A percentile compares a stretch with the other conserved stretches of the same genome.
phyloP scores from a whole-genome alignment of 2,797 vertebrate genomes.

The Liasis olivaceus region DNA sequence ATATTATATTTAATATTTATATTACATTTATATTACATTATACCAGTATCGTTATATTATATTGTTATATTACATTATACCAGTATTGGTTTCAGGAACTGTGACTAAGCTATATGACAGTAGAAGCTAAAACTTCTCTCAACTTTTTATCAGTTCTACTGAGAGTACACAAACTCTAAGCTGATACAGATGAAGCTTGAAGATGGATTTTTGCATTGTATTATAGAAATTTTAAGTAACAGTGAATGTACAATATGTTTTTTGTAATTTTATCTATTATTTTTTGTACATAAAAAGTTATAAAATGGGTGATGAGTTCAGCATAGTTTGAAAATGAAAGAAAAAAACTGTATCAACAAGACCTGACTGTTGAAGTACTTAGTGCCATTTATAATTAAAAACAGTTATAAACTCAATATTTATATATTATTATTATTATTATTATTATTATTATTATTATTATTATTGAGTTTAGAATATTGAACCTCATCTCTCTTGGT shows the following conservation, averaged over 20 bases:
- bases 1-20: too few species aligned
- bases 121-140: too few species aligned
- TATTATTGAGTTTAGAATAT: neutral
- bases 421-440: too few species aligned
- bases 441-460: too few species aligned
- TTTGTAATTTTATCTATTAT: neutral
- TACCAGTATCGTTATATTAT: too few species aligned
- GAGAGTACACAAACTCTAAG: too few species aligned
- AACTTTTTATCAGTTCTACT: too few species aligned
- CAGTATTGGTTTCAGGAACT: too few species aligned
- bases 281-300: neutral
- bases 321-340: neutral
- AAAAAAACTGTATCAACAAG: neutral
- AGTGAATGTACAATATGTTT: neutral
- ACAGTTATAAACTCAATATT: neutral
- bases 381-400: neutral
- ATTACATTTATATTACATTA: too few species aligned
- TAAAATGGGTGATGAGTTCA: neutral
- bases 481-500: neutral
- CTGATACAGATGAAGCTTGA: neutral
- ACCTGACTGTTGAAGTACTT: neutral
- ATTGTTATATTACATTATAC: too few species aligned
- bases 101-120: too few species aligned
- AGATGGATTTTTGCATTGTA: neutral
- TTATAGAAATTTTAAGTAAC: neutral